Evolutionary conservation across 2,113 vertebrate genomes (phyloP).

Genomic region (Cyanoliseus patagonus): DNA sequence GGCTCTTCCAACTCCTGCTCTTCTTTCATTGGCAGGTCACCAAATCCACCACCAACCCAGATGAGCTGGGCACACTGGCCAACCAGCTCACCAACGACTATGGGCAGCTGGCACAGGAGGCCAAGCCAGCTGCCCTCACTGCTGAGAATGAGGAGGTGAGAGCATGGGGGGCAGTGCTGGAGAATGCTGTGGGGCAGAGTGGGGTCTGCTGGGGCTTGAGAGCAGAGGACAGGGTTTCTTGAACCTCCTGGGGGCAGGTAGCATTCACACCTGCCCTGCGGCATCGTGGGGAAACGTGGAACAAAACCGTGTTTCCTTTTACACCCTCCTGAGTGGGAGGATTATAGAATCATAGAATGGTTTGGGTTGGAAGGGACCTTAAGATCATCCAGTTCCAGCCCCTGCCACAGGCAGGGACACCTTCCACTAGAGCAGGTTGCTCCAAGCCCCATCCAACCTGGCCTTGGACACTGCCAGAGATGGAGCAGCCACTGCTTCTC

Average conservation of each 20-base stretch:
- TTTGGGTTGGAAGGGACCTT: not conserved
- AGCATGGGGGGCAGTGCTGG: not conserved
- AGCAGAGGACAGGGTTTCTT: not conserved
- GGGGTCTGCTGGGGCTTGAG: not conserved
- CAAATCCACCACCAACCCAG: constrained; percentile 93
- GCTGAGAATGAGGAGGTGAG: constrained; percentile 90
- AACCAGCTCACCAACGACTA: constrained; percentile 95
- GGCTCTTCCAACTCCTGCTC: not conserved
- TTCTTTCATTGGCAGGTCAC: constrained; percentile 81
- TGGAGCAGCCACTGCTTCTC: not conserved
- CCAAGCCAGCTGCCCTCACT: constrained; percentile 90
- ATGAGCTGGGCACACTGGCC: constrained; percentile 91
- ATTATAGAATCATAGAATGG: not conserved
- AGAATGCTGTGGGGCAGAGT: not conserved
- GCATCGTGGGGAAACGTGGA: not conserved
- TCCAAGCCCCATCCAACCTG: too few species aligned
- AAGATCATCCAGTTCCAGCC: not conserved
- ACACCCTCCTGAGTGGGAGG: not conserved
- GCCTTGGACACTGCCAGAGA: not conserved
- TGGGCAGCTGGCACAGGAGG: constrained; percentile 87
- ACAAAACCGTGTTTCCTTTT: not conserved
- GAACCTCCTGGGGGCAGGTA: not conserved
- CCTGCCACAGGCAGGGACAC: not conserved
- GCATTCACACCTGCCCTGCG: not conserved
- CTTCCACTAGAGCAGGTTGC: too few species aligned